Base-by-base conservation (phyloP, 2,797 vertebrate genomes). In the Etheostoma nigrum region DNA sequence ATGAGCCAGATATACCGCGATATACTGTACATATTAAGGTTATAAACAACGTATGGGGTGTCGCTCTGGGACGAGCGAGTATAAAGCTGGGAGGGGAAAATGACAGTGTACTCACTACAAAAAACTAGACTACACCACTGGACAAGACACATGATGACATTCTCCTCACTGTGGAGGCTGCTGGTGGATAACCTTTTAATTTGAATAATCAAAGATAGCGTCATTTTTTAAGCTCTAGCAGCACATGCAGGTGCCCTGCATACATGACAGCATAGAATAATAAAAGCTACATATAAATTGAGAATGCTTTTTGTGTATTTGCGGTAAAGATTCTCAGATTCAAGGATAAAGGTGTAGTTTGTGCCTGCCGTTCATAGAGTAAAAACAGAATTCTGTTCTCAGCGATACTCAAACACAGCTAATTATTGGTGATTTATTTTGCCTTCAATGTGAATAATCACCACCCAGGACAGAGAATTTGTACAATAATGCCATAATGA, bases 401-500 rank as follows among this genome's bases (percentile, higher is more conserved):
- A 54, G 74, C 4, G 65, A 68, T 72, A 51, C 67, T 83, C 78
- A 78, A 87, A 83, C 81, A 78, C 78, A 79, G 83, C 79, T 93
- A 90, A 94, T 93, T 91, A 91, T 88, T 85, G 61, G 78, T 83
- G 79, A 93, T 93, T 93, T 88, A 87, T 92, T 91, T 88, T 91
- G 83, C 88, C 86, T 91, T 93, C 88, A 90, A 85, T 45, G 69
- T 94, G 89, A 94, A 88, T 92, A 90, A 94, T 93, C 90, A 89
- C 80, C 85, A 83, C 74, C 84, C 83, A 86, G 88, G 85, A 78
- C 85, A 88, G 87, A 90, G 79, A 92, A 89, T 89, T 36, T 91
- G 81, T 92, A 88, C 88, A 94, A 92, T 89, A 91, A 91, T 91
- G 85, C 88, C 71, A 90, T 91, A 94, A 94, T 93, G 88, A 94